phyloP scores from a whole-genome alignment of 1,140 invertebrate species.

The Homarus americanus region DNA sequence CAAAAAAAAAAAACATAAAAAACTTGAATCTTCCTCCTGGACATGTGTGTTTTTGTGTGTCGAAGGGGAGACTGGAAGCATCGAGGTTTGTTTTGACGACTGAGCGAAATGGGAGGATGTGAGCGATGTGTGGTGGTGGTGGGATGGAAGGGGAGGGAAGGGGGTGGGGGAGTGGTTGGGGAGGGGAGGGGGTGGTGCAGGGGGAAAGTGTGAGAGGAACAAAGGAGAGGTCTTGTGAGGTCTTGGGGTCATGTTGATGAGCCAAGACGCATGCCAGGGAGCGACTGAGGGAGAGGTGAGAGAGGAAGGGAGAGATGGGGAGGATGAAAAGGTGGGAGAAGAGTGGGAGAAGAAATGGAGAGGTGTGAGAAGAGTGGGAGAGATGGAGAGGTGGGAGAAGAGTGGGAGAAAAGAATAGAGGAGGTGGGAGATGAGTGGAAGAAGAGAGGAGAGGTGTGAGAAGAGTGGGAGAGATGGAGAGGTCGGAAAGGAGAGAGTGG shows the following conservation, averaged over 20 bases:
- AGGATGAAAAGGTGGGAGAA: too few species aligned
- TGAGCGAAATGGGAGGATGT: too few species aligned
- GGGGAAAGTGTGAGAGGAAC: conserved; percentile 10
- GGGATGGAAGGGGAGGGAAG: not conserved
- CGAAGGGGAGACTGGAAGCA: too few species aligned
- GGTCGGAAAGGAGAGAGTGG: not conserved
- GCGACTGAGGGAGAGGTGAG: not conserved
- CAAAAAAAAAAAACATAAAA: too few species aligned
- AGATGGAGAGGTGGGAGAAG: not conserved
- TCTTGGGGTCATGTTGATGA: conserved; percentile 43
- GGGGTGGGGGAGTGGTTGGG: not conserved
- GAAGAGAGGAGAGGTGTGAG: not conserved
- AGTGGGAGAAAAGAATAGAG: not conserved
- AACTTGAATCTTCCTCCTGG: too few species aligned
- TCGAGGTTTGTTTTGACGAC: too few species aligned
- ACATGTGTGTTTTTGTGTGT: too few species aligned
- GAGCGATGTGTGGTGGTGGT: too few species aligned
- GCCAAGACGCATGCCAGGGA: conserved; percentile 38
- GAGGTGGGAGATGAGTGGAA: not conserved
- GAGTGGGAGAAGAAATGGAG: not conserved
- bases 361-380: not conserved
- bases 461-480: not conserved
- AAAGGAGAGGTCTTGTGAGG: conserved; percentile 25
- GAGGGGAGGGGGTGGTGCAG: not conserved
- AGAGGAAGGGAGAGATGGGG: conserved; percentile 2